Evolutionary conservation across 2,797 vertebrate species (phyloP).

Genomic region (Schizothorax lantsangensis): DNA sequence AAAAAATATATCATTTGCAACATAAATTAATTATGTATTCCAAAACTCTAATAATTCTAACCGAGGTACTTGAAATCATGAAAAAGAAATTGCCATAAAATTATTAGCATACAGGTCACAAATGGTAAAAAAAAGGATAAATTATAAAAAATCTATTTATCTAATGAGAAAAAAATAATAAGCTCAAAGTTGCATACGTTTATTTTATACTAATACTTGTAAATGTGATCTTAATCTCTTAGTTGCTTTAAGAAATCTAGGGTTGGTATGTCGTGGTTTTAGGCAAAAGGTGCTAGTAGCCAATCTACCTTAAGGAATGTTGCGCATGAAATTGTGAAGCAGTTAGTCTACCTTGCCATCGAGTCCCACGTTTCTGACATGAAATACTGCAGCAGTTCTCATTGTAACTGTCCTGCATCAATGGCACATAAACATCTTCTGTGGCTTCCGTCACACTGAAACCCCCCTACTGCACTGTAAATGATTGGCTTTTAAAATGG

Average conservation of each 20-base stretch:
- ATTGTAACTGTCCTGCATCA: conserved; percentile 30
- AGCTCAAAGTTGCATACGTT: conserved; percentile 69
- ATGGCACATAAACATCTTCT: conserved; percentile 2
- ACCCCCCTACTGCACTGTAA: background rate
- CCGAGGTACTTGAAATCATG: conserved; percentile 77
- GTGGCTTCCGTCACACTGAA: background rate
- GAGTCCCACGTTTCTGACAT: conserved; percentile 59
- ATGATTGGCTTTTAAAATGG: background rate
- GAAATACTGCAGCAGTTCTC: conserved; percentile 65
- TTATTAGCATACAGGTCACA: conserved; percentile 65
- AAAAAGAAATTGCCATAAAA: conserved; percentile 67
- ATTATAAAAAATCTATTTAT: conserved; percentile 75
- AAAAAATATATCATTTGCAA: conserved; percentile 63
- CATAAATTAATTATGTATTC: conserved; percentile 63
- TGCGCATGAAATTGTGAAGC: conserved; percentile 57
- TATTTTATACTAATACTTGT: conserved; percentile 77
- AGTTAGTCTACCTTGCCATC: conserved; percentile 64
- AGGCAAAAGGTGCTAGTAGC: conserved; percentile 74
- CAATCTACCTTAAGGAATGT: conserved; percentile 76
- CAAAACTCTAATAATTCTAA: conserved; percentile 63
- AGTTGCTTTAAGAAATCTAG: conserved; percentile 70
- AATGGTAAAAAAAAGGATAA: conserved; percentile 63
- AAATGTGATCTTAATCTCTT: conserved; percentile 71
- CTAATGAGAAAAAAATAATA: conserved; percentile 66
- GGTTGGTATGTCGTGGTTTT: conserved; percentile 61